Evolutionary conservation across 2,113 vertebrate genomes (phyloP).

Genomic region (Pelusios castaneus): DNA sequence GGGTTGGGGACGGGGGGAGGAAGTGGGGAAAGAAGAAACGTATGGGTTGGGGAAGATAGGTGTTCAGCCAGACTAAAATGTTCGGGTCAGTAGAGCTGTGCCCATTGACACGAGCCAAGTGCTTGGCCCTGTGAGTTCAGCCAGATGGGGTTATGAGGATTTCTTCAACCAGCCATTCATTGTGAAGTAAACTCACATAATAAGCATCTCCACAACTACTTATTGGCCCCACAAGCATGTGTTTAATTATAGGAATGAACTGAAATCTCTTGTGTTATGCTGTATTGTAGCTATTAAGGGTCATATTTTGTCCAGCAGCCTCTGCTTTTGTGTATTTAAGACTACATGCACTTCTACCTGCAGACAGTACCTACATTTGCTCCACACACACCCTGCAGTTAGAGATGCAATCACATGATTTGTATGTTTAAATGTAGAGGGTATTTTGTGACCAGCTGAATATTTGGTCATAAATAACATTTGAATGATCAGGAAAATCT

Average conservation of each 20-base stretch:
- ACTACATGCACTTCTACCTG: neutral
- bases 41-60: neutral
- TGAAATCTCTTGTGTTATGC: neutral
- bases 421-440: neutral
- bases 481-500: neutral
- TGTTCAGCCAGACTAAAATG: neutral
- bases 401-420: neutral
- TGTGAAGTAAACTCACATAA: constrained; percentile 1
- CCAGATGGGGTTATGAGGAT: neutral
- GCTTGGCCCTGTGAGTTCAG: neutral
- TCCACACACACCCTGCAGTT: neutral
- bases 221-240: neutral
- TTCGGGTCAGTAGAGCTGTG: neutral
- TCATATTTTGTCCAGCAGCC: neutral
- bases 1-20: neutral
- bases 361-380: neutral
- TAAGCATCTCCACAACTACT: neutral
- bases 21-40: neutral
- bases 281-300: neutral
- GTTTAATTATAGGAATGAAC: too few species aligned
- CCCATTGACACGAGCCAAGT: neutral
- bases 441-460: neutral
- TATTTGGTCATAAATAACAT: neutral
- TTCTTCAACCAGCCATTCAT: neutral
- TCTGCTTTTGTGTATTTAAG: neutral